Base-by-base conservation (phyloP, 2,797 vertebrate species). In the Heteromormyrus szaboi region DNA sequence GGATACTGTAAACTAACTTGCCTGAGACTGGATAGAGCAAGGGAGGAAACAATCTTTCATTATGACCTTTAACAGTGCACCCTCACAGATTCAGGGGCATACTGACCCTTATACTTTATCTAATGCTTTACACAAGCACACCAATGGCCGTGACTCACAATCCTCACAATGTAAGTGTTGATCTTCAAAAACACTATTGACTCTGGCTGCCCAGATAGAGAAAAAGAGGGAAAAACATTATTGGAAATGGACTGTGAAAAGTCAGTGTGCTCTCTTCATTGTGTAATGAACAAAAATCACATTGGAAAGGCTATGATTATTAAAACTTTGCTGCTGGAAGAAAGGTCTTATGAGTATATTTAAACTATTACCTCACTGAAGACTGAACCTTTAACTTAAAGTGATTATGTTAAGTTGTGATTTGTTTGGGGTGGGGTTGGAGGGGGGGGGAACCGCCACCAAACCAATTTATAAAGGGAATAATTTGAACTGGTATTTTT, bases 1-100 rank as follows among this genome's bases (percentile, higher is more conserved):
- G 96, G 96, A 96, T 93, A 90, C 91, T 92, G 91, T 92, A 92
- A 94, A 93, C 93, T 95, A 94, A 94, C 94, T 92, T 92, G 93
- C 94, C 95, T 95, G 93, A 95, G 94, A 94, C 95, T 95, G 95
- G 95, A 94, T 94, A 93, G 91, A 87, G 83, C 89, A 89, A 87
- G 88, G 88, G 88, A 91, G 91, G 91, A 85, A 85, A 90, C 94
- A 94, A 94, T 94, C 93, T 95, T 95, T 95, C 93, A 95, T 96
- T 95, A 95, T 93, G 90, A 53, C 25, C 84, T 68, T 44, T 37
- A 53, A 91, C 54, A 88, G 88, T 37, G 41, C 50, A 46, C 88
- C 91, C 81, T 41, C 54, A 87, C 41, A 56, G 88, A 90, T 19
- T 54, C 8, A 19, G 41, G 33, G 84, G 87, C 50, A 22, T 22